Base-by-base conservation (phyloP, 2,113 vertebrate species). In the Chunga burmeisteri region DNA sequence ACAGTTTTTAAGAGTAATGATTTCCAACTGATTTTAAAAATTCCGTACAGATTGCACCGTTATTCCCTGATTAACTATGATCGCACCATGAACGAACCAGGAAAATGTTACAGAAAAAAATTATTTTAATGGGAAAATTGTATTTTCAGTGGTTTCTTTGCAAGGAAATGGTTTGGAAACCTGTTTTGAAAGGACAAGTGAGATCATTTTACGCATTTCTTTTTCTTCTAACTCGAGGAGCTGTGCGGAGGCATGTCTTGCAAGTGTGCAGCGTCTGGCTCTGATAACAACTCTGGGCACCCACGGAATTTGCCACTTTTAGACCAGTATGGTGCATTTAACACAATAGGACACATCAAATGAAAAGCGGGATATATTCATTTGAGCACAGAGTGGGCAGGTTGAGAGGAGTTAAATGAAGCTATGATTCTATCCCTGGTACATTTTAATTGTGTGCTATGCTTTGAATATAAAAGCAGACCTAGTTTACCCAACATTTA, bases 261-360 rank as follows among this genome's bases (percentile, higher is more conserved):
- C 81, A 74, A 86, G 87, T 1, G 0, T 56, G 52, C 70, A 65
- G 58, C 0, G 0, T 80, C 71, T 96, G 55, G n/a, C 80, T 89
- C 61, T 87, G 62, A 46, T 61, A 91, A 71, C 70, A 93, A 70
- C 46, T n/a, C 12, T 53, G 49, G 16, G 80, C 62, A 87, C 90
- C 74, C 66, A 88, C 92, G 83, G 88, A 42, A 78, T 67, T 42
- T 86, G 46, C 79, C 53, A 63, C 58, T 96, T 96, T 93, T 93
- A 92, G 82, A 93, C 88, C 62, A 62, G 0, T 44, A 56, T 16
- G 73, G 81, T 63, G 72, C 66, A 40, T 80, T 79, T 66, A 81
- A 77, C 75, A 93, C 53, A 94, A 94, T 34, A 56, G 29, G 59
- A 83, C 25, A 34, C 72, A 38, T 27, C 67, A 44, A 61, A 62